Base-by-base conservation (phyloP, 2,113 vertebrate genomes). In the Coracopsis vasa region DNA sequence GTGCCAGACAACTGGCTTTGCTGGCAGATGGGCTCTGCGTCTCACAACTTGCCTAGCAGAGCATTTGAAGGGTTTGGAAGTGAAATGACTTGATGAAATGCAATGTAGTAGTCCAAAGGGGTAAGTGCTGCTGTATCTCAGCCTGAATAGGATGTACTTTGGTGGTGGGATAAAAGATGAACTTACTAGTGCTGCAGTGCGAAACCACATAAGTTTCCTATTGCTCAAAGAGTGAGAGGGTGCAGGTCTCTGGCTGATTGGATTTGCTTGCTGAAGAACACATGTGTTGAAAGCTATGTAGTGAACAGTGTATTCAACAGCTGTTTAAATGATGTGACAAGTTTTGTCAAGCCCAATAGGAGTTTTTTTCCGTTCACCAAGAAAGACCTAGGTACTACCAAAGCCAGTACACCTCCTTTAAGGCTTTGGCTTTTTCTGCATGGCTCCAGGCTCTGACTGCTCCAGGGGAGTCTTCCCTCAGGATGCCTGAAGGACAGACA, bases 41-140 rank as follows among this genome's bases (percentile, higher is more conserved):
- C 28, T 64, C 47, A 75, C 10, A 48, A 13, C 16, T 81, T 35
- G 5, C 18, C 45, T 31, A 33, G 18, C 11, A 86, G 23, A 65
- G 13, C 3, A 39, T 86, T 51, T 58, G n/a, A 60, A 69, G 13
- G 6, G 10, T 64, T 67, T 54, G 75, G 25, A 42, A 93, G 51
- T 41, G 18, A 70, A 33, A 33, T 4, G 8, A 67, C 11, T 37
- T 0, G 0, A 12, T 33, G 15, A 71, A 83, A 77, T 44, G 11
- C 16, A 54, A 23, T 0, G 1, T 2, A 50, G 15, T 44, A 29
- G 8, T 71, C 44, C 29, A 35, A 82, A 90, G 42, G 54, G 3
- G 11, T 53, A 60, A 45, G 11, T 56, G 41, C 5, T 75, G 4
- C 17, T 62, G 17, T 24, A 67, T 48, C 16, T 41, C 31, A 53